These are phyloP conservation scores for Microtus oregoni DNA, from an alignment of 2,113 vertebrate genomes.

Conservation along the genomic window DNA sequence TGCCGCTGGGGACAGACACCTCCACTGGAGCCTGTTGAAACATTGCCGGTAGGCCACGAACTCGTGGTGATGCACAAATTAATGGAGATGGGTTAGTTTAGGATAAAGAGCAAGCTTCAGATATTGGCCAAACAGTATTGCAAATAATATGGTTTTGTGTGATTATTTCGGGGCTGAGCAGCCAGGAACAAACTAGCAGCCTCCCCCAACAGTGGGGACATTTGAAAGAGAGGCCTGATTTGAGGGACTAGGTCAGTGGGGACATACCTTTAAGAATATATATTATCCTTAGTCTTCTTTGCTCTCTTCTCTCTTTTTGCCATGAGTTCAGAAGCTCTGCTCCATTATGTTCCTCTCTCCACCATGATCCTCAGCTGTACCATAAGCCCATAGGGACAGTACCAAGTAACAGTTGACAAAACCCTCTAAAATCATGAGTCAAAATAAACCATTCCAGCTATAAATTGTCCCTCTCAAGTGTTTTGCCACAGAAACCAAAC, in stretches of 20 bases:
- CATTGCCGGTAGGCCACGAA: no score
- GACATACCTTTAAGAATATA: background rate
- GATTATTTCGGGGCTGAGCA: no score
- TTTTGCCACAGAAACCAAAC: background rate
- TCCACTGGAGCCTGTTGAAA: no score
- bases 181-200: no score
- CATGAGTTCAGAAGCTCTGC: background rate
- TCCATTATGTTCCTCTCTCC: background rate
- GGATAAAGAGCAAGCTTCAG: no score
- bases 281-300: background rate
- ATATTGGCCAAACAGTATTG: no score
- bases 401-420: background rate
- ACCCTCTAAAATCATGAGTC: background rate
- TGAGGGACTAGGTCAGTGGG: background rate
- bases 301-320: background rate
- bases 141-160: no score
- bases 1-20: no score
- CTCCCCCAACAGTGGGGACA: background rate
- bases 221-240: background rate
- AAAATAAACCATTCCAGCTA: background rate
- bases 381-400: background rate
- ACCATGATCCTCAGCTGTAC: background rate
- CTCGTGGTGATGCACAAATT: no score
- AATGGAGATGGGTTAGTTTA: no score
- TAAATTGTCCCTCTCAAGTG: background rate